Evolutionary conservation across 1,140 invertebrate species (phyloP).

Genomic region (Pseudomyrmex concolor): DNA sequence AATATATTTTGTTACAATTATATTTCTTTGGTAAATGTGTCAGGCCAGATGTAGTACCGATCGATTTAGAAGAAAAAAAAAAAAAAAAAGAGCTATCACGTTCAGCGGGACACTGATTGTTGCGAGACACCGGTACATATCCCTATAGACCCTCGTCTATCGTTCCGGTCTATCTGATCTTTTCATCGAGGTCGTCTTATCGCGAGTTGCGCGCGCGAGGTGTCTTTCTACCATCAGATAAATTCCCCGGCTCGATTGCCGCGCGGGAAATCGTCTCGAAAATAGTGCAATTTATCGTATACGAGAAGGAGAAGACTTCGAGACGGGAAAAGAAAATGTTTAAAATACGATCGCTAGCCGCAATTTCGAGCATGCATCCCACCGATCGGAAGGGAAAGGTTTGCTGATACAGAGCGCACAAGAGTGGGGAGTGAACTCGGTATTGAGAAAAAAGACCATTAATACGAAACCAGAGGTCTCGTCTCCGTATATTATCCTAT

Average conservation of each 20-base stretch:
- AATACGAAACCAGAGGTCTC: too few relatives aligned
- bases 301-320: conserved; percentile 1
- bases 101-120: not conserved
- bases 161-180: conserved; percentile 21
- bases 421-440: too few relatives aligned
- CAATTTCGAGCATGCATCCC: conserved; percentile 39
- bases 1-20: too few relatives aligned
- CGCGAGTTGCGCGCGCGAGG: not conserved
- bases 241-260: conserved; percentile 27
- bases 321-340: conserved; percentile 32
- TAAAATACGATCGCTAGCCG: conserved; percentile 55
- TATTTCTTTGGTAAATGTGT: too few relatives aligned
- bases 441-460: too few relatives aligned
- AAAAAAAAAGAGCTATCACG: not conserved
- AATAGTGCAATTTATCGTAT: conserved; percentile 40
- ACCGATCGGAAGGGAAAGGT: not conserved
- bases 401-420: too few relatives aligned
- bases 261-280: conserved; percentile 42
- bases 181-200: conserved; percentile 18
- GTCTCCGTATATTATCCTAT: too few relatives aligned
- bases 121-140: not conserved
- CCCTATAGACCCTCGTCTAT: not conserved
- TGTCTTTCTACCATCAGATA: conserved; percentile 35
- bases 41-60: too few relatives aligned
- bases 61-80: too few relatives aligned